phyloP scores from a whole-genome alignment of 2,797 vertebrate species.

The Liparis tanakae region DNA sequence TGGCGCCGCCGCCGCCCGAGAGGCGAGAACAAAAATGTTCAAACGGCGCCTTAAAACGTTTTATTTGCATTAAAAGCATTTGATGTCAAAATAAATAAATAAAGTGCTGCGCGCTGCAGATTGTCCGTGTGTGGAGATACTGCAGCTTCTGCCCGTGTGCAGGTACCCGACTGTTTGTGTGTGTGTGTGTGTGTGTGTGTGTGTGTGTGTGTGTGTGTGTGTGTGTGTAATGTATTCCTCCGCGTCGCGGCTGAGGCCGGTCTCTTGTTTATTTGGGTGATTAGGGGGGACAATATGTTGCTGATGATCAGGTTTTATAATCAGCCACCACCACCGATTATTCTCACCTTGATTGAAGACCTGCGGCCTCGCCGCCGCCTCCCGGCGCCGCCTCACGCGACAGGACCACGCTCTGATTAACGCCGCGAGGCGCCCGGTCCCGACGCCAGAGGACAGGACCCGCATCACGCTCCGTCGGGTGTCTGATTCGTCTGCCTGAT shows the following conservation, averaged over 20 bases:
- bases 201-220: conserved; percentile 1
- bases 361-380: conserved; percentile 79
- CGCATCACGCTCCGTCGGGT: conserved; percentile 58
- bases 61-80: conserved; percentile 72
- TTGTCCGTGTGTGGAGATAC: conserved; percentile 19
- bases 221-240: conserved; percentile 65
- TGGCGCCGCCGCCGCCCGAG: conserved; percentile 42
- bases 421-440: conserved; percentile 67
- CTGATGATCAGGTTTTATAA: conserved; percentile 82
- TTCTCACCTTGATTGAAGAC: conserved; percentile 86
- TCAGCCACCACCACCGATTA: conserved; percentile 80
- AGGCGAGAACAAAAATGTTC: conserved; percentile 40
- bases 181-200: conserved; percentile 4
- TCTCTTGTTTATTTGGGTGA: conserved; percentile 78
- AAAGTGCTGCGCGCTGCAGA: conserved; percentile 57
- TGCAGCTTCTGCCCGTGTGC: not conserved
- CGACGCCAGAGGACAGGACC: conserved; percentile 75
- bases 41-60: conserved; percentile 62
- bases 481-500: conserved; percentile 68
- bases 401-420: conserved; percentile 75
- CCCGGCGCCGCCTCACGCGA: conserved; percentile 79
- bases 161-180: not conserved
- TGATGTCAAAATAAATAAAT: conserved; percentile 45
- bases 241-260: conserved; percentile 59
- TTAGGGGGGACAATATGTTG: conserved; percentile 80